Percentiles rank a stretch among this genome's conserved stretches.
These are phyloP conservation scores for Canis aureus DNA, from an alignment of 2,113 vertebrate species.

Conservation along the genomic window DNA sequence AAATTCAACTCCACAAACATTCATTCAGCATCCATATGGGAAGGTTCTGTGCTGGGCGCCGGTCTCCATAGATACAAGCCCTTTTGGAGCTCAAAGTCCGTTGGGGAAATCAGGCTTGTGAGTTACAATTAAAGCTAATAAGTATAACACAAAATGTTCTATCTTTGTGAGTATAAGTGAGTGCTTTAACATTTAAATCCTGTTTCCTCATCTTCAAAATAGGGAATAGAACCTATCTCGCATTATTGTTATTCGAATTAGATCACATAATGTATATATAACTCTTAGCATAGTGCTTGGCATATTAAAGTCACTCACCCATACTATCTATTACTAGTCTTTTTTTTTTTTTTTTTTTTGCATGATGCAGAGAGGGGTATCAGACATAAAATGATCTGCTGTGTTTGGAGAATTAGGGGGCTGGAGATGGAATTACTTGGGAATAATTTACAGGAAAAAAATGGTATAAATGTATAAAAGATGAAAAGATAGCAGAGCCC, in stretches of 20 bases:
- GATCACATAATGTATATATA: not conserved
- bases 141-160: not conserved
- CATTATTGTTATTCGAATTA: not conserved
- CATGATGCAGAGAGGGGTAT: not conserved
- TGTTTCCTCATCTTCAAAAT: slow-evolving; percentile 15
- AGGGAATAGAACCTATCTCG: not conserved
- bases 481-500: not conserved
- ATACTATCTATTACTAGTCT: not conserved
- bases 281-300: not conserved
- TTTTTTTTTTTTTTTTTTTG: not conserved
- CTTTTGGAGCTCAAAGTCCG: not conserved
- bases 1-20: not conserved
- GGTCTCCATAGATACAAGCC: not conserved
- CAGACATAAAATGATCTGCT: not conserved
- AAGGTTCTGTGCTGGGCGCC: not conserved
- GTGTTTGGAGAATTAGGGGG: not conserved
- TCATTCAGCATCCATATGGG: not conserved
- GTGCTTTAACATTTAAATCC: not conserved
- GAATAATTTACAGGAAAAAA: not conserved
- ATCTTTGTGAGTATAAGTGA: not conserved
- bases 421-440: not conserved
- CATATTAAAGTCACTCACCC: not conserved
- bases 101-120: not conserved
- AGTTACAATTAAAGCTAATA: not conserved
- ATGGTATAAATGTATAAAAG: not conserved